Evolutionary conservation across 2,797 vertebrate species (phyloP).

Genomic region (Allobates femoralis): DNA sequence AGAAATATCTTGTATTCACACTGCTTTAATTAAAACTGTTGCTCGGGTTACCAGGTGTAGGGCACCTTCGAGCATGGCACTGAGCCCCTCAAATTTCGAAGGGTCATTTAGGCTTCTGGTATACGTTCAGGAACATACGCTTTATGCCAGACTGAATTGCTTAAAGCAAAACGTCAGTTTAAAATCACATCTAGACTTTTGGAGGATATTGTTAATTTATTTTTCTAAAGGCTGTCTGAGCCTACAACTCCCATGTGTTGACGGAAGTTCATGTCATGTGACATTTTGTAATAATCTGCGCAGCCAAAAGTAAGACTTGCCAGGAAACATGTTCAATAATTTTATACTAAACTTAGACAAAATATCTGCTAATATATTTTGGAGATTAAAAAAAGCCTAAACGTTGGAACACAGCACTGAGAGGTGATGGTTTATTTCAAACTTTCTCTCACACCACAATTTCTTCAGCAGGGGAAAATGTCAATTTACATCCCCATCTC

Average conservation of each 20-base stretch:
- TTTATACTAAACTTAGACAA: neutral
- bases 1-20: slow-evolving; percentile 45
- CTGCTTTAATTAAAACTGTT: slow-evolving; percentile 50
- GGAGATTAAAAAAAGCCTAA: neutral
- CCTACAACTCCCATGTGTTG: slow-evolving; percentile 2
- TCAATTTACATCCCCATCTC: neutral
- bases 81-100: slow-evolving; percentile 40
- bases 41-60: slow-evolving; percentile 53
- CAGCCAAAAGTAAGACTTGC: neutral
- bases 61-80: slow-evolving; percentile 33
- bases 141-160: slow-evolving; percentile 32
- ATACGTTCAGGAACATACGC: slow-evolving; percentile 24
- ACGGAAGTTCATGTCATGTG: slow-evolving; percentile 24
- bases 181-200: slow-evolving; percentile 41
- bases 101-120: slow-evolving; percentile 42
- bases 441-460: neutral
- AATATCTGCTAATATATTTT: neutral
- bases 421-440: neutral
- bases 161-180: slow-evolving; percentile 23
- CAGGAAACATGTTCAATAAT: neutral
- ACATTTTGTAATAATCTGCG: slow-evolving; percentile 1
- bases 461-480: neutral
- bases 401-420: neutral
- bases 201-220: slow-evolving; percentile 50
- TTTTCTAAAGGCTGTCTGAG: slow-evolving; percentile 22